Evolutionary conservation across 2,113 vertebrate genomes (phyloP).

Genomic region (Zosterops hypoxanthus): DNA sequence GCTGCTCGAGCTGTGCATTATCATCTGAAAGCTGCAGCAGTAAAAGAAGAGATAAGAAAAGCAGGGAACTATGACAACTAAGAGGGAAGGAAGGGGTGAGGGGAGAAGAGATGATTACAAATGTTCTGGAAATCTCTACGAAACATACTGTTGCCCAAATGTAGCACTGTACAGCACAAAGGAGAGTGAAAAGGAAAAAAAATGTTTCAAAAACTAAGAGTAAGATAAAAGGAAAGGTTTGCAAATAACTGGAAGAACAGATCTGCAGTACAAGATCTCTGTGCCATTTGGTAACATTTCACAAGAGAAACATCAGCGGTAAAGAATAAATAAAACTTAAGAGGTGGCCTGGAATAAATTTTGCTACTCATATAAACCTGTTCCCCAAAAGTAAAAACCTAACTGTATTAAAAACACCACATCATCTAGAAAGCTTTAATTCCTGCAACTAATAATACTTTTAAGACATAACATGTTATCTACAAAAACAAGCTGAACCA

Average conservation of each 20-base stretch:
- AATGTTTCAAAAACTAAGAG: background rate
- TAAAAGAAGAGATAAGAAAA: slow-evolving; percentile 47
- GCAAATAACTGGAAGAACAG: background rate
- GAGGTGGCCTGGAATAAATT: background rate
- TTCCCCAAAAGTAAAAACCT: background rate
- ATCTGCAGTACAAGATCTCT: background rate
- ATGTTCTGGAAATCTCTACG: slow-evolving; percentile 6
- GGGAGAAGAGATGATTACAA: background rate
- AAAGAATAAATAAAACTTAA: background rate
- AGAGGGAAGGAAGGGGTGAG: background rate
- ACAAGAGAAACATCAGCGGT: background rate
- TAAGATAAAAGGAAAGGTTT: background rate
- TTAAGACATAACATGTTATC: background rate
- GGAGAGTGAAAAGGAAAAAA: background rate
- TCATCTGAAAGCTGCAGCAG: slow-evolving; percentile 28
- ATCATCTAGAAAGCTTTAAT: background rate
- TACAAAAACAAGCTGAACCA: background rate
- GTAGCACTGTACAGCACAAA: background rate
- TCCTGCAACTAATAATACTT: background rate
- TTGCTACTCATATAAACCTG: background rate
- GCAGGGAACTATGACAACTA: slow-evolving; percentile 56
- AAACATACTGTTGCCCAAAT: background rate
- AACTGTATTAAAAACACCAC: background rate
- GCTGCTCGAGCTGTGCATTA: background rate
- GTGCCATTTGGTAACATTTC: background rate